Evolutionary conservation across 64 coral and sea anemone genomes (phyloP), one percentile per base, ranked within the genome.

Genomic region (Dendronephthya gigantea): DNA sequence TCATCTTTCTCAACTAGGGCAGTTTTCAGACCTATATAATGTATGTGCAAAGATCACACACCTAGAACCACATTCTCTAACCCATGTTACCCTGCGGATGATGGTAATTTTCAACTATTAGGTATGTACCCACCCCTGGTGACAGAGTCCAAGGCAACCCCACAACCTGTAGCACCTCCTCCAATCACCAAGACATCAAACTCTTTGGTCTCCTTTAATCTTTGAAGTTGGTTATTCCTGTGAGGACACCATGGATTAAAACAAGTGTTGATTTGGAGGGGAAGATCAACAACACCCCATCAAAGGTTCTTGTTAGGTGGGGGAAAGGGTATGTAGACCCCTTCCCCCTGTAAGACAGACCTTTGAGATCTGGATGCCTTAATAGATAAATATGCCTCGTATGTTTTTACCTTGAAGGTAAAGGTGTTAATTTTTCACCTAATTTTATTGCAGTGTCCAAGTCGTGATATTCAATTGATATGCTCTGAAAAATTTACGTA

Each of bases 141-240:
- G 1, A 98, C 94, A 87, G 91, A 68, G 84, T 98, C 94, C 17
- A 98, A 84, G 15, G 94, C 94, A 28, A 98, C 94, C 35, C 94
- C 94, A 75, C 92, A 90, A n/a, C 94, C 94, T 36, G 94, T 93
- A 14, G 94, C 94, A 56, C 94, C 94, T 35, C 94, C 92, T 29
- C 94, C 94, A 23, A 98, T 98, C 12, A 98, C 92, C 17, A 98
- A 85, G 29, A 98, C 90, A 88, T 98, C 94, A 98, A 93, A 98
- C 49, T 98, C 89, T 51, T 43, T 40, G 14, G 90, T 93, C 23
- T 88, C 82, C 35, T 90, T 98, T 34, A 98, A 87, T 51, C 84
- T 56, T n/a, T 55, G 82, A 17, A 93, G 82, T 47, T 96, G 88
- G 19, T 37, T 85, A 50, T 50, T 84, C 35, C 94, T 96, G 49